A percentile compares a stretch with the other conserved stretches of the same genome.
These are phyloP conservation scores for Drosophila pruinosa DNA, from an alignment of 1,140 invertebrate genomes.

Conservation along the genomic window DNA sequence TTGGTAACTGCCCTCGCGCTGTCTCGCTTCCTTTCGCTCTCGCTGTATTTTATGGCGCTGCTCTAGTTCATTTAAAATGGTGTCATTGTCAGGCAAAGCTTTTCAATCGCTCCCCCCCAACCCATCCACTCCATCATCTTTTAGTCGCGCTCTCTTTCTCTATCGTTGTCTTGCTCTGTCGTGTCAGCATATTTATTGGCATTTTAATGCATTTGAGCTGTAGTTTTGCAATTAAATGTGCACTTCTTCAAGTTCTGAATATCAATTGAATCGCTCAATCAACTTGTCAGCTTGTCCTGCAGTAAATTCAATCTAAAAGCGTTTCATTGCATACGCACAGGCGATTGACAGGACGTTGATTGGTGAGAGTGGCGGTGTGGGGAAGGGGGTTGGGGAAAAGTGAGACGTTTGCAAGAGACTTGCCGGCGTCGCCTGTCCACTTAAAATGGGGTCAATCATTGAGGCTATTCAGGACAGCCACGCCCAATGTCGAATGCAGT, in stretches of 20 bases:
- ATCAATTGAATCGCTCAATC: neutral
- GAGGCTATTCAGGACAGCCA: slow-evolving; percentile 24
- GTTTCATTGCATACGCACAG: slow-evolving; percentile 31
- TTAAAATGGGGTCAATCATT: slow-evolving; percentile 40
- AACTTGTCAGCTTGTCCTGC: neutral
- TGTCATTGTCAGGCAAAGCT: slow-evolving; percentile 62
- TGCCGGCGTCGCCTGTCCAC: slow-evolving; percentile 32
- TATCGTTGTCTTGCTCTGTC: neutral
- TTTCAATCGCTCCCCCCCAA: neutral
- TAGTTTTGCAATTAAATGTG: slow-evolving; percentile 16
- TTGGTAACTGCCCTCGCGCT: slow-evolving; percentile 8
- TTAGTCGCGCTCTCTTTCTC: neutral
- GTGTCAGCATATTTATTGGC: neutral
- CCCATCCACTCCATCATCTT: no score
- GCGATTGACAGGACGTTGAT: slow-evolving; percentile 23
- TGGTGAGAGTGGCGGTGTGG: neutral
- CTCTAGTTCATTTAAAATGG: slow-evolving; percentile 67
- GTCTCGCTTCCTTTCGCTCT: neutral
- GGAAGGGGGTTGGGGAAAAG: neutral
- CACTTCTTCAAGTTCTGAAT: slow-evolving; percentile 11
- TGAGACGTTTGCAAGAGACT: slow-evolving; percentile 7
- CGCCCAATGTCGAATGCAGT: slow-evolving; percentile 17
- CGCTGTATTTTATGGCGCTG: slow-evolving; percentile 28
- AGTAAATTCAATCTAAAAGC: slow-evolving; percentile 15
- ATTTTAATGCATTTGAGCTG: slow-evolving; percentile 16